Conservation (phyloP, 2,888 invertebrate species). For the Coecobrya sp. region DNA sequence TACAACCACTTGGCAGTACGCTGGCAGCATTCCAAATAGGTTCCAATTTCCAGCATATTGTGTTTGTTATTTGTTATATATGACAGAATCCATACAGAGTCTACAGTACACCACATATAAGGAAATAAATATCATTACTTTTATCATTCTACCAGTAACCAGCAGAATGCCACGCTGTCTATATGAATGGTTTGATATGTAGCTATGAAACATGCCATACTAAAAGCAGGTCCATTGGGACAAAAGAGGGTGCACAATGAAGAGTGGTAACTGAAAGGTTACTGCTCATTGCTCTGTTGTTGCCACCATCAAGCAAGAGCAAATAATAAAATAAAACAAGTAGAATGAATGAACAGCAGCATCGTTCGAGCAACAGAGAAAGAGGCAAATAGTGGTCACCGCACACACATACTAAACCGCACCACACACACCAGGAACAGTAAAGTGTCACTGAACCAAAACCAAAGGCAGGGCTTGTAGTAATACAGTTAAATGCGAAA, state of each 20-base stretch:
- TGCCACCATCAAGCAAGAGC: slow-evolving; percentile 43
- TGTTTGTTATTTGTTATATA: slow-evolving; percentile 1
- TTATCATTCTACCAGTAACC: slow-evolving; percentile 41
- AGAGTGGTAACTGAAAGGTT: slow-evolving; percentile 42
- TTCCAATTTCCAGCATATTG: slow-evolving; percentile 29
- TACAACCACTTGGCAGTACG: slow-evolving; percentile 63
- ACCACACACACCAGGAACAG: slow-evolving; percentile 45
- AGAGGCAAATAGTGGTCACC: slow-evolving; percentile 73
- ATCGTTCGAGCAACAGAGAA: neutral
- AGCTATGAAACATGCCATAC: slow-evolving; percentile 31
- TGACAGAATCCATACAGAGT: neutral
- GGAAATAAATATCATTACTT: slow-evolving; percentile 35
- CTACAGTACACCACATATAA: neutral
- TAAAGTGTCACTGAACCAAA: slow-evolving; percentile 71
- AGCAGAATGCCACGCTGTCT: neutral
- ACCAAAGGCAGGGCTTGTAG: slow-evolving; percentile 57
- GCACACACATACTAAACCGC: slow-evolving; percentile 39
- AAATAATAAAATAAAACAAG: slow-evolving; percentile 56
- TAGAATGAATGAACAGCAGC: slow-evolving; percentile 32
- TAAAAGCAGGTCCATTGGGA: slow-evolving; percentile 71
- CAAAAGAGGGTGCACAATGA: slow-evolving; percentile 24
- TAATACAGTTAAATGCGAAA: slow-evolving; percentile 54
- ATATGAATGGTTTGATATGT: slow-evolving; percentile 23
- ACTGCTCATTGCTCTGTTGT: slow-evolving; percentile 49
- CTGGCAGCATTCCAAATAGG: slow-evolving; percentile 73